phyloP scores from a whole-genome alignment of 1,140 invertebrate genomes.

The Drosophila ercepeae region DNA sequence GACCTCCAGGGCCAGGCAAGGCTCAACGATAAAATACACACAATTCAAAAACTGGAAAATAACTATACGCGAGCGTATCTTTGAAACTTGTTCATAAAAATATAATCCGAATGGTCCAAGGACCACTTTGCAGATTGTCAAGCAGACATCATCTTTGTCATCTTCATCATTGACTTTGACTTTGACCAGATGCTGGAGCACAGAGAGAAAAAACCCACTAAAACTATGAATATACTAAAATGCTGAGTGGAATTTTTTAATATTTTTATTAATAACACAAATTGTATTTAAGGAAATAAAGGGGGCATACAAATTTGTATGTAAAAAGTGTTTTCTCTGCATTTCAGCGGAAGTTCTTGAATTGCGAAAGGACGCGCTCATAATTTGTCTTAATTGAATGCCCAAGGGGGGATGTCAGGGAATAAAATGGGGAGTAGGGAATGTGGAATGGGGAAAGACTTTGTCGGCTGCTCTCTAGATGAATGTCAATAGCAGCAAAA shows the following conservation, averaged over 20 bases:
- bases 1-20: conserved; percentile 2
- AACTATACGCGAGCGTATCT: conserved; percentile 40
- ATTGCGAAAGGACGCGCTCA: conserved; percentile 68
- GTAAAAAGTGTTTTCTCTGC: not conserved
- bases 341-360: conserved; percentile 53
- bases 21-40: conserved; percentile 35
- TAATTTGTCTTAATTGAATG: conserved; percentile 81
- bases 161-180: conserved; percentile 35
- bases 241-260: too few relatives aligned
- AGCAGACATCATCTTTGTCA: conserved; percentile 32
- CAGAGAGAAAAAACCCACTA: not conserved
- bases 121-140: conserved; percentile 46
- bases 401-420: conserved; percentile 11
- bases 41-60: conserved; percentile 23
- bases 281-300: too few relatives aligned
- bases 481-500: conserved; percentile 80
- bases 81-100: conserved; percentile 40
- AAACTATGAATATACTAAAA: not conserved
- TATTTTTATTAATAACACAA: too few relatives aligned
- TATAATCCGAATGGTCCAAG: conserved; percentile 44
- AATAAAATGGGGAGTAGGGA: conserved; percentile 4
- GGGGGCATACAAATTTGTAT: too few relatives aligned
- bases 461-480: conserved; percentile 52
- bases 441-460: conserved; percentile 12
- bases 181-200: conserved; percentile 26